A percentile compares a stretch with the other conserved stretches of the same genome.
Conservation (phyloP, 2,888 invertebrate genomes). For the Taenaris catops region DNA sequence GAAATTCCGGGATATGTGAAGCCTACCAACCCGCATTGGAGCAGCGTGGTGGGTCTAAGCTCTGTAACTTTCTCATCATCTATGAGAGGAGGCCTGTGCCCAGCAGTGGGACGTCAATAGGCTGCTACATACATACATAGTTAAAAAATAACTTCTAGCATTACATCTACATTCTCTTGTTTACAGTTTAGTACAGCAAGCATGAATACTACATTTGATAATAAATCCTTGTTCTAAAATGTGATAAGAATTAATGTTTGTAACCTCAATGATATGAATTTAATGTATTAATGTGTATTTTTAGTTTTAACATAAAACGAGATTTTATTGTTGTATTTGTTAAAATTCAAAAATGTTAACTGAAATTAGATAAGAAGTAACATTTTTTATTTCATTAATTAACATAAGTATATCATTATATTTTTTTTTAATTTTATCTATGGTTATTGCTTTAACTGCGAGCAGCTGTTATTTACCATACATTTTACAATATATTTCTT, state of each 20-base stretch:
- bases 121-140: too few relatives aligned
- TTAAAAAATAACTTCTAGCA: conserved; percentile 8
- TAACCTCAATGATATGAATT: conserved; percentile 1
- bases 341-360: not conserved
- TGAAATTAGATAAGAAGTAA: not conserved
- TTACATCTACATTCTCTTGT: conserved; percentile 7
- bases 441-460: not conserved
- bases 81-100: too few relatives aligned
- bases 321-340: not conserved
- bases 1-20: conserved; percentile 78
- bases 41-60: too few relatives aligned
- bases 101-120: too few relatives aligned
- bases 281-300: not conserved
- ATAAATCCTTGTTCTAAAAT: not conserved
- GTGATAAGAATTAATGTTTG: not conserved
- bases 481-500: too few relatives aligned
- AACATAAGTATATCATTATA: too few relatives aligned
- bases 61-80: too few relatives aligned
- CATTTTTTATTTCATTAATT: too few relatives aligned
- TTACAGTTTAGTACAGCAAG: conserved; percentile 7
- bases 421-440: too few relatives aligned
- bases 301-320: conserved; percentile 3
- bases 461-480: too few relatives aligned
- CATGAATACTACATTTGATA: conserved; percentile 7
- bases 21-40: too few relatives aligned